Conservation (phyloP, 2,888 invertebrate genomes). For the Cephonodes hylas region DNA sequence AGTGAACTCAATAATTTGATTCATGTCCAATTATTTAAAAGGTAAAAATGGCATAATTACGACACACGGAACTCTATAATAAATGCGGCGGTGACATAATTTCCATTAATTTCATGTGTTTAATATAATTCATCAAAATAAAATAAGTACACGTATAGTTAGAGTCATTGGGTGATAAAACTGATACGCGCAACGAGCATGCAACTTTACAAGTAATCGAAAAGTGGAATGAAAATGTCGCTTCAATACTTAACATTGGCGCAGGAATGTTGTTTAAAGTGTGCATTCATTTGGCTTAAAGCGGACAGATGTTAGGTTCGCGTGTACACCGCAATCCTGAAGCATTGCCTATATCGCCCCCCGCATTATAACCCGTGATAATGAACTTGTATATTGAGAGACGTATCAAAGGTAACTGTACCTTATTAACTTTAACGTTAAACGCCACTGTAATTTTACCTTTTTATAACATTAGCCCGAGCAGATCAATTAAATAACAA, state of each 20-base stretch:
- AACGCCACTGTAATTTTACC: not conserved
- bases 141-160: not conserved
- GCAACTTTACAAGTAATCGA: conserved; percentile 32
- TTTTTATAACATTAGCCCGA: conserved; percentile 13
- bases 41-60: not conserved
- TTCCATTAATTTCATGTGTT: not conserved
- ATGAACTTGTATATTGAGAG: conserved; percentile 40
- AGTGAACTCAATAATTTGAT: not conserved
- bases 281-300: conserved; percentile 47
- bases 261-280: conserved; percentile 43
- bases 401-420: conserved; percentile 32
- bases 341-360: conserved; percentile 38
- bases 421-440: conserved; percentile 26
- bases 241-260: conserved; percentile 37
- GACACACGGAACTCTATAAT: not conserved
- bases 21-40: not conserved
- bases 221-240: conserved; percentile 37
- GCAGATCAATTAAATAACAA: not conserved
- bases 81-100: not conserved
- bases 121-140: not conserved
- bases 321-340: conserved; percentile 48
- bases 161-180: conserved; percentile 29
- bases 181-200: conserved; percentile 33
- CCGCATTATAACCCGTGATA: conserved; percentile 37
- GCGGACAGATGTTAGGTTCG: conserved; percentile 54